Evolutionary conservation across 1,140 invertebrate genomes (phyloP), one percentile per base, ranked within the genome.

Genomic region (Drosophila rhopaloa): DNA sequence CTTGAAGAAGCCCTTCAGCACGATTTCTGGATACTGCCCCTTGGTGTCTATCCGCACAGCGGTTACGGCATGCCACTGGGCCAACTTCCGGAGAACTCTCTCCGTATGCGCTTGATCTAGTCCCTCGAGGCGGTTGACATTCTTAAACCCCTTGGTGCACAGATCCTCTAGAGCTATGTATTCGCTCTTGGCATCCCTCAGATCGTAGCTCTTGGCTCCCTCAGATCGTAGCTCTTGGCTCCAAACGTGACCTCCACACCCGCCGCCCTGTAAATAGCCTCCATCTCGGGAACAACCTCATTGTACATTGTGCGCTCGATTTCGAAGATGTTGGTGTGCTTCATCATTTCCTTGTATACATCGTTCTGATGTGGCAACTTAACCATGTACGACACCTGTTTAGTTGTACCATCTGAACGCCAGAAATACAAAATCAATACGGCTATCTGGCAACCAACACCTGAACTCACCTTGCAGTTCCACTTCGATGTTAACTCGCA

Each of bases 111-210:
- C 77, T 5, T 94, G 74, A 44, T 94, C 92, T 2, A 95, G 71
- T 0, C 94, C 94, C 58, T 93, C 92, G 11, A 92, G 76, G 53
- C 94, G 92, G 67, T 95, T 93, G 6, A 79, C 91, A 93, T 95
- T 91, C 19, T 83, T 89, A 29, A 89, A 91, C 0, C 84, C 89
- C 8, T 90, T 72, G 5, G 89, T 76, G 11, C 91, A 70, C 2
- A 95, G 84, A 90, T 95, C 94, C 63, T 95, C 94, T 3, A 95
- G 76, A 0, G 94, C 80, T n/a, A 95, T 66, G 59, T 86, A 79
- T 1, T 65, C 51, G 7, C 27, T 57, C 10, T 47, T 61, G 13
- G 70, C 76, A 19, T 59, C 60, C 9, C 56, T 67, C 0, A 91
- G 27, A n/a, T 75, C 54, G 47, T 90, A 91, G 44, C 60, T 65